Conservation (phyloP, 2,113 vertebrate species). For the Dunckerocampus dactyliophorus region DNA sequence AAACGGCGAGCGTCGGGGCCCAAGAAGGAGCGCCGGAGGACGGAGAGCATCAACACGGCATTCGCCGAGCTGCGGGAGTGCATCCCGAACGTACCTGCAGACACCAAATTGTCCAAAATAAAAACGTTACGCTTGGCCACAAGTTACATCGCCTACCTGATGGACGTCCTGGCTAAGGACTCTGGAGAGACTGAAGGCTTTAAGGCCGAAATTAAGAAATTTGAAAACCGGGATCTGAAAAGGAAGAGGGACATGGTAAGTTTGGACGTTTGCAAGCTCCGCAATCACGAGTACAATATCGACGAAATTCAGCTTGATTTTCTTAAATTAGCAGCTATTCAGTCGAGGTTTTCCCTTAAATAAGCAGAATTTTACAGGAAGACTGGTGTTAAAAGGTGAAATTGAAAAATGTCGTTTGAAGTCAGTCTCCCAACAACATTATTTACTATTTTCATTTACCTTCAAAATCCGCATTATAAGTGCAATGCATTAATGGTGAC, state of each 20-base stretch:
- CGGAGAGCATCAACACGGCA: slow-evolving; percentile 88
- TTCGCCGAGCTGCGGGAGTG: slow-evolving; percentile 86
- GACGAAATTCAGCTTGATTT: neutral
- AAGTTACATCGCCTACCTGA: slow-evolving; percentile 87
- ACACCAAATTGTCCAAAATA: slow-evolving; percentile 88
- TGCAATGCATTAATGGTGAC: too few species aligned
- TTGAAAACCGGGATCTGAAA: slow-evolving; percentile 83
- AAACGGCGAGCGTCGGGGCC: slow-evolving; percentile 79
- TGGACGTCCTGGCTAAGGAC: slow-evolving; percentile 91
- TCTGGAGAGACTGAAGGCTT: slow-evolving; percentile 86
- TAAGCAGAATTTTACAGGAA: neutral
- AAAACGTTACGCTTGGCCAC: slow-evolving; percentile 86
- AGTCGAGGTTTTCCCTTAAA: neutral
- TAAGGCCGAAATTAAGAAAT: slow-evolving; percentile 91
- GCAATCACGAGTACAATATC: too few species aligned
- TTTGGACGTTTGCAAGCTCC: neutral
- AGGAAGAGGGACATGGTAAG: slow-evolving; percentile 88
- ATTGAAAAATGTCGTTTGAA: neutral
- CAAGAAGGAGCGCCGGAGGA: slow-evolving; percentile 88
- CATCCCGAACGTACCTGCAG: slow-evolving; percentile 86
- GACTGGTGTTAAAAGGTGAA: neutral
- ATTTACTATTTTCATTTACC: too few species aligned
- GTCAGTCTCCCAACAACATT: too few species aligned
- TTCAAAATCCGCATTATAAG: too few species aligned
- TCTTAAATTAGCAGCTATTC: too few species aligned